phyloP scores from a whole-genome alignment of 2,888 invertebrate species.

The Chymomyza caudatula region DNA sequence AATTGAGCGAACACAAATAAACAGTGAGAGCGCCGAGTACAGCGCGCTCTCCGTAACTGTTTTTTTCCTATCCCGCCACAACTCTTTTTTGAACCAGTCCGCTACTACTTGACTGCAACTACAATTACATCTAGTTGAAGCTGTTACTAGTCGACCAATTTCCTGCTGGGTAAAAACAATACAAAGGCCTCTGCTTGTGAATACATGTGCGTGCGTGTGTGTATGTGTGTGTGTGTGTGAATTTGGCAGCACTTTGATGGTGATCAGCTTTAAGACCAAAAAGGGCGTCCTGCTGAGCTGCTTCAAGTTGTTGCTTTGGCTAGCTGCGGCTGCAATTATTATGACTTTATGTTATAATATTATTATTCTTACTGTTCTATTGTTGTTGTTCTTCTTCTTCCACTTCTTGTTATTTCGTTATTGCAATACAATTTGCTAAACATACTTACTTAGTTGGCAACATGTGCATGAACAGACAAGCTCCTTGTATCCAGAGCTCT shows the following conservation, averaged over 20 bases:
- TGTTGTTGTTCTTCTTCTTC: slow-evolving; percentile 26
- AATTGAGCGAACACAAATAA: no score
- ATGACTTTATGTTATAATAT: slow-evolving; percentile 9
- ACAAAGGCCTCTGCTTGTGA: not conserved
- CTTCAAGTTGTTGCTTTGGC: not conserved
- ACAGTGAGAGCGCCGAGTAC: no score
- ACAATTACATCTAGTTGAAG: no score
- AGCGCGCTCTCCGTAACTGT: no score
- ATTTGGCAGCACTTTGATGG: slow-evolving; percentile 9
- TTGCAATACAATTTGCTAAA: slow-evolving; percentile 49
- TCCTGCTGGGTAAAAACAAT: no score
- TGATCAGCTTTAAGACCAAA: not conserved
- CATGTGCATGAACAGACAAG: slow-evolving; percentile 13
- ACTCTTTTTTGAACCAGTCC: no score
- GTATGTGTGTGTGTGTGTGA: not conserved
- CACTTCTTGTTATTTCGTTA: not conserved
- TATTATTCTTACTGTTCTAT: slow-evolving; percentile 26
- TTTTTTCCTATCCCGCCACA: no score
- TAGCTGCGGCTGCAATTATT: slow-evolving; percentile 26
- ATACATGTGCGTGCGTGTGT: not conserved
- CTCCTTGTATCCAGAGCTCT: not conserved
- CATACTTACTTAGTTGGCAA: slow-evolving; percentile 9
- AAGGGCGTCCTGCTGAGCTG: slow-evolving; percentile 19
- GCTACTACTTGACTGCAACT: no score
- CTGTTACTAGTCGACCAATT: no score